Base-by-base conservation (phyloP, 2,888 invertebrate genomes). In the Ormyrus nitidulus region DNA sequence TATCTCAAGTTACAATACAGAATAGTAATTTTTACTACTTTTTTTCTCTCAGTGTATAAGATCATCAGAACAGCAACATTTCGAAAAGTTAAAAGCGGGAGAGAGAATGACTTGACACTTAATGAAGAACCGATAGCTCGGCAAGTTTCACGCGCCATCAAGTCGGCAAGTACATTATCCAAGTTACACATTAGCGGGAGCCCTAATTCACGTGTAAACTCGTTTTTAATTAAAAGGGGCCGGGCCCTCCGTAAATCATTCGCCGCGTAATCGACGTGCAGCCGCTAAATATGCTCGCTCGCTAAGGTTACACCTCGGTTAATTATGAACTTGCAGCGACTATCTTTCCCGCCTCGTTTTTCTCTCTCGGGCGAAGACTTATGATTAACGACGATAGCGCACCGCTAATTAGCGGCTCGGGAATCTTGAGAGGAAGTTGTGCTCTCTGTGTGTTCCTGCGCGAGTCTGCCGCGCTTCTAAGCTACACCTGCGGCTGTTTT, bases 381-480 rank as follows among this genome's bases (percentile, higher is more conserved):
- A 44, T 71, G 71, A 71, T 71, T 61, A 71, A 71, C 71, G 71
- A 51, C 48, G 71, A 71, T 61, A 61, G 59, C 54, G 54, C 10
- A 51, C 65, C 51, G 65, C 65, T 66, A 66, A 66, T 66, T 66
- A 66, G 65, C 65, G 51, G 65, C 59, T 59, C 59, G 59, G 34
- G 6, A 19, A 59, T 59, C 62, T 62, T 10, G 51, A 34, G 34
- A 13, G 65, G 51, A 66, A 66, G 65, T 51, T 62, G 62, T 0
- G 6, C 10, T 6, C 10, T 9, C 19, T 4, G 34, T 9, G 62
- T 62, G 46, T 2, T 7, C 46, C 6, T 62, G 34, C 34, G 34
- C 5, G 11, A 62, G 46, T 19, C 9, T 11, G 19, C 9, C 5
- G 19, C 11, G 46, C 6, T 9, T 59, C 19, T 59, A 59, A 59